Base-by-base conservation (phyloP, 2,888 invertebrate species). In the Aricia artaxerxes region DNA sequence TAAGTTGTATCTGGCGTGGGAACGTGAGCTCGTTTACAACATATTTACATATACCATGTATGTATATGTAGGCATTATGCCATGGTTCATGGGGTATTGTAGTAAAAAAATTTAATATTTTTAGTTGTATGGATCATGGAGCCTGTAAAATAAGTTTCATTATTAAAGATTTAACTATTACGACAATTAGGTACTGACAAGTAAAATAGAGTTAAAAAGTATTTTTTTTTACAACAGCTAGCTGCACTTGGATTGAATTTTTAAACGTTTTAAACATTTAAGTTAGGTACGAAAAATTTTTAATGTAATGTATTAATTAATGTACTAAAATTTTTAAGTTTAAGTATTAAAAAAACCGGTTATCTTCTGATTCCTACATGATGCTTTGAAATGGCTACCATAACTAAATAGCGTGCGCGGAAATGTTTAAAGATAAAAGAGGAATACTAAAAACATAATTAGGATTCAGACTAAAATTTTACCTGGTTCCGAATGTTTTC, bases 1-100 rank as follows among this genome's bases (percentile, higher is more conserved):
- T 69, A 38, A 13, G 69, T 69, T 69, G 69, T 69, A 69, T 69
- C 69, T 38, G 69, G 69, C 69, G 69, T 69, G 69, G 69, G 69
- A 69, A 38, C 69, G 69, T 69, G 35, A 69, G 69, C 69, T 69
- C 69, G 24, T 69, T 69, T 69, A 69, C 35, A 69, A 69, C 35
- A 69, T 38, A 69, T 69, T 69, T 35, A 69, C 16, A 69, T 69
- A 69, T 69, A 35, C 57, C 57, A 57, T 57, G n/a, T 69, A 7
- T 35, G 35, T 69, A 69, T 24, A 49, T 49, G 49, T 49, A 35
- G 35, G 13, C 13, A 69, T 38, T 38, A 13, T 69, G 38, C 69
- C 38, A 69, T 69, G 69, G 69, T 13, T 38, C 13, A 69, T 69
- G 69, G 35, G 35, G 13, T 69, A 38, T 35, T 38, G 38, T 38